Base-by-base conservation (phyloP, 2,888 invertebrate genomes). In the Leucania comma region DNA sequence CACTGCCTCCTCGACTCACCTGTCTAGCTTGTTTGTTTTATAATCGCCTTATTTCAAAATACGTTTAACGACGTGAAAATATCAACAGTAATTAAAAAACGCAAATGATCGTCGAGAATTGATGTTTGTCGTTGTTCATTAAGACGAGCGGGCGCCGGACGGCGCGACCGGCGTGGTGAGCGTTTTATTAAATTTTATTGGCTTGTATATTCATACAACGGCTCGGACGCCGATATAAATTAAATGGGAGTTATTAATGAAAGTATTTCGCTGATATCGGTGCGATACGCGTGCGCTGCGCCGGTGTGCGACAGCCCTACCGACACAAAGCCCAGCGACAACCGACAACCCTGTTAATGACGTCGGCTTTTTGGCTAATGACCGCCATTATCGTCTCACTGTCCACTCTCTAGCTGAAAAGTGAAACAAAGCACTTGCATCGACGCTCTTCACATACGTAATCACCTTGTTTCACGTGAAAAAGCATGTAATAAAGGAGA, bases 61-160 rank as follows among this genome's bases (percentile, higher is more conserved):
- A 91, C 88, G 90, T 93, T 42, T 94, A 94, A 95, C 93, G 93
- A 95, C 90, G 93, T 93, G 93, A 94, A 95, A 95, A 94, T 93
- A 94, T 94, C 91, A 93, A 92, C 92, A 92, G 90, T 93, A 93
- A 95, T 95, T 95, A 86, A 94, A 93, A 93, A 93, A 93, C 88
- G 92, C 92, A 92, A 93, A 94, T 91, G 90, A 88, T 92, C 86
- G 85, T 81, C 78, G 85, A 84, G 88, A 91, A 93, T 92, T 91
- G 90, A 93, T 93, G 92, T 90, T 90, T 90, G 91, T 88, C 89
- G 91, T 88, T 89, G 91, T 91, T 90, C 92, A 91, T 93, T 92
- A 93, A 90, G 93, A 90, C 86, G 87, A 86, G 87, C 72, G 69
- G 57, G 70, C 69, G 56, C 12, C 12, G 56, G 35, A 3, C 35